Conservation (phyloP, 2,797 vertebrate genomes). For the Artibeus jamaicensis region DNA sequence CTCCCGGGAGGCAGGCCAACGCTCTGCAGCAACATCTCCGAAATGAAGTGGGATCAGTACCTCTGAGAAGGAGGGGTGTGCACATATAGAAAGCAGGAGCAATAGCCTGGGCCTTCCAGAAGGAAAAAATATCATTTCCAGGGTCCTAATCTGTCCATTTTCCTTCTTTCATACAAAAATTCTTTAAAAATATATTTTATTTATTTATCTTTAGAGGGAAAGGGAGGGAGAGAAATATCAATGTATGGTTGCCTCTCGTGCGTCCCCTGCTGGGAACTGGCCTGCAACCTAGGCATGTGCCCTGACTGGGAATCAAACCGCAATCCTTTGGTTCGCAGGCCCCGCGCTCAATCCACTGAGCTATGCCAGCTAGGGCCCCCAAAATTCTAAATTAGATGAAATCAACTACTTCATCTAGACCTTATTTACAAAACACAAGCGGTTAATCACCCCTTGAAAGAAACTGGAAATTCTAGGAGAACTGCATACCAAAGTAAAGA, state of each 20-base stretch:
- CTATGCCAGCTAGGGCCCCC: too few relatives aligned
- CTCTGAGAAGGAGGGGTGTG: background rate
- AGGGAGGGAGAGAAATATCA: too few relatives aligned
- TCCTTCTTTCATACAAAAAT: background rate
- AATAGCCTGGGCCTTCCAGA: background rate
- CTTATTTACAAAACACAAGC: conserved; percentile 8
- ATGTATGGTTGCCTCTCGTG: too few relatives aligned
- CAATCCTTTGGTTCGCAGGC: too few relatives aligned
- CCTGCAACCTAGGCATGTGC: too few relatives aligned
- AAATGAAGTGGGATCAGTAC: background rate
- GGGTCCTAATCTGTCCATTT: background rate
- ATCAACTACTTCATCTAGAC: background rate
- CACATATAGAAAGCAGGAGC: background rate
- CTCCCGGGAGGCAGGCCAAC: background rate
- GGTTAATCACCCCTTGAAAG: background rate
- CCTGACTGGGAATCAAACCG: too few relatives aligned
- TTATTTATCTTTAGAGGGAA: too few relatives aligned
- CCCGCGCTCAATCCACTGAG: too few relatives aligned
- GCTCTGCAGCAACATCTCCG: background rate
- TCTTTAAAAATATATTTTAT: too few relatives aligned
- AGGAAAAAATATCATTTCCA: background rate
- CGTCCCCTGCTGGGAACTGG: too few relatives aligned
- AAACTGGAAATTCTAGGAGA: background rate
- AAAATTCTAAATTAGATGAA: conserved; percentile 21
- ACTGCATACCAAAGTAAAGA: background rate